Conservation (phyloP, 2,113 vertebrate species). For the Microtus pennsylvanicus region DNA sequence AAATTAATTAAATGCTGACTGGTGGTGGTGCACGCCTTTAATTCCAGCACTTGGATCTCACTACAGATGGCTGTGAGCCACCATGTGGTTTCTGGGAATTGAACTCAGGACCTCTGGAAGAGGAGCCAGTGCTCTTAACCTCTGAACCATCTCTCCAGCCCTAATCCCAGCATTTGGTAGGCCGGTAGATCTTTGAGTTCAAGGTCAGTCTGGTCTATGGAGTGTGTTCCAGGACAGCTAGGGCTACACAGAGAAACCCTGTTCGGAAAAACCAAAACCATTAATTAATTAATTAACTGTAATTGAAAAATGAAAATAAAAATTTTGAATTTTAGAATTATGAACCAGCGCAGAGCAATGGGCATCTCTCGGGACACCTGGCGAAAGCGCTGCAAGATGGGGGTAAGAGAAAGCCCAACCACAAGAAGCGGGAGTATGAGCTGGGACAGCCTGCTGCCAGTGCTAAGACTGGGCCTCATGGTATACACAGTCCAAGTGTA, state of each 20-base stretch:
- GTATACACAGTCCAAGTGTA: constrained; percentile 97
- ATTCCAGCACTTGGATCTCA: background rate
- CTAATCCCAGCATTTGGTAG: background rate
- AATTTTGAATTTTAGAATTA: background rate
- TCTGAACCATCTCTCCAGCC: too few relatives aligned
- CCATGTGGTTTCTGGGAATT: too few relatives aligned
- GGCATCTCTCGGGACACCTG: too few relatives aligned
- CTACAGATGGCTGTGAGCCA: too few relatives aligned
- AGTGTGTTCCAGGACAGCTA: background rate
- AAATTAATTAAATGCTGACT: background rate
- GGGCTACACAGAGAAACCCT: background rate
- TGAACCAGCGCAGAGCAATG: too few relatives aligned
- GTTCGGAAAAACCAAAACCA: background rate
- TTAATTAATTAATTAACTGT: background rate
- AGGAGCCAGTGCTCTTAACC: too few relatives aligned
- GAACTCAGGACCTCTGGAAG: too few relatives aligned
- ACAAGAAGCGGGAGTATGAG: too few relatives aligned
- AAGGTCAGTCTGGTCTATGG: background rate
- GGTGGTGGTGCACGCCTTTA: background rate
- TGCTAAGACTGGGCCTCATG: constrained; percentile 93
- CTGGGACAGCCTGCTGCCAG: too few relatives aligned
- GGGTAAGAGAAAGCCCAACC: too few relatives aligned
- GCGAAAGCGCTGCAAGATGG: too few relatives aligned
- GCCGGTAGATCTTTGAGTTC: background rate
- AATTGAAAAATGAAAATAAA: background rate